These are phyloP conservation scores for Sebastes paucispinis DNA, from an alignment of 2,797 vertebrate genomes.

Conservation along the genomic window DNA sequence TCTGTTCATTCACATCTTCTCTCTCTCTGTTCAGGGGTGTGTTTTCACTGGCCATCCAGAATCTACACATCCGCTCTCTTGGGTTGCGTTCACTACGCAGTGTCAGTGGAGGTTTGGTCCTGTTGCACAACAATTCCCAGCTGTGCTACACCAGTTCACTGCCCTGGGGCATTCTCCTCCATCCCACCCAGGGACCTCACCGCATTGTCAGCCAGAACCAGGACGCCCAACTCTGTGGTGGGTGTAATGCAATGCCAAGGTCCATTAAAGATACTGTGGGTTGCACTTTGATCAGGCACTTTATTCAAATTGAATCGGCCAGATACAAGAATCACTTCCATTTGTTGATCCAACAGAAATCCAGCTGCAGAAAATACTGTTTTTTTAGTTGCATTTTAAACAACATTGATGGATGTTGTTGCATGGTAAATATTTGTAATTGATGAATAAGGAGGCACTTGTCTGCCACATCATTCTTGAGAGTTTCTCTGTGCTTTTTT, in stretches of 20 bases:
- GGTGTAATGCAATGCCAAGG: not conserved
- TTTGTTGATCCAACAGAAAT: not conserved
- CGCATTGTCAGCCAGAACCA: slow-evolving; percentile 87
- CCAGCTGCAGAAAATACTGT: not conserved
- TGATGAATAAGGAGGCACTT: not conserved
- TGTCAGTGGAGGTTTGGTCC: slow-evolving; percentile 91
- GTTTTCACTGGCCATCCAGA: slow-evolving; percentile 90
- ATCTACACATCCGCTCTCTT: slow-evolving; percentile 86
- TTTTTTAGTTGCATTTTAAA: not conserved
- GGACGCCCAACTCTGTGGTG: slow-evolving; percentile 85
- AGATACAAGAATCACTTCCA: not conserved
- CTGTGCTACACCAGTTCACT: slow-evolving; percentile 90
- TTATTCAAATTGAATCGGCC: not conserved
- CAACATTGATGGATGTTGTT: not conserved
- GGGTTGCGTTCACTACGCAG: slow-evolving; percentile 90
- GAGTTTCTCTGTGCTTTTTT: not conserved
- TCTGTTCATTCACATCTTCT: not conserved
- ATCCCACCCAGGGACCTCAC: slow-evolving; percentile 81
- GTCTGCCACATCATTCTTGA: not conserved
- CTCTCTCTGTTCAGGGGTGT: slow-evolving; percentile 82
- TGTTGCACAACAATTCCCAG: slow-evolving; percentile 88
- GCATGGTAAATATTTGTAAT: not conserved
- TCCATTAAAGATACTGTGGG: not conserved
- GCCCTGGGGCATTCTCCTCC: slow-evolving; percentile 87
- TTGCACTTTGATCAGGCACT: not conserved